These are phyloP conservation scores for Empidonax alnorum DNA, from an alignment of 2,113 vertebrate genomes.

Conservation along the genomic window DNA sequence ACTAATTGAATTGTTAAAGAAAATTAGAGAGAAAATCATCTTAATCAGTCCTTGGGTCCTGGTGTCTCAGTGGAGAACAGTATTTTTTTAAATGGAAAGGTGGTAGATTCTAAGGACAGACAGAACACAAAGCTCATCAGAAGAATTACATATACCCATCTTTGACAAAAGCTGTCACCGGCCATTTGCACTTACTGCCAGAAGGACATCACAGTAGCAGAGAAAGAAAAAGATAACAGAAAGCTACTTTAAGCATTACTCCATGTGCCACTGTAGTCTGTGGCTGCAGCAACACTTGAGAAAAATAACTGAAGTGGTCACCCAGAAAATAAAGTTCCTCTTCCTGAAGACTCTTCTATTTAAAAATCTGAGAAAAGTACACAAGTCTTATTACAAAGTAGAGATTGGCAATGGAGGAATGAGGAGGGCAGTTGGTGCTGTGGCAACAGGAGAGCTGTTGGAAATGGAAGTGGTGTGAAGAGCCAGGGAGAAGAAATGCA, in stretches of 20 bases:
- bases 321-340: background rate
- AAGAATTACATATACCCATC: background rate
- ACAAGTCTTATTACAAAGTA: background rate
- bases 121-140: background rate
- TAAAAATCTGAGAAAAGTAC: background rate
- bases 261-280: background rate
- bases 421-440: background rate
- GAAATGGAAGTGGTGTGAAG: background rate
- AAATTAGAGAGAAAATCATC: background rate
- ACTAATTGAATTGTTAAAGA: background rate
- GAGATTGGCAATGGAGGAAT: background rate
- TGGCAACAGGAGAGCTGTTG: background rate
- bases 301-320: background rate
- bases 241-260: background rate
- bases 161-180: background rate
- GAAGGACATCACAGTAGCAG: background rate
- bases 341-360: background rate
- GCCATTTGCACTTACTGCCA: background rate
- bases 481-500: background rate
- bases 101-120: background rate
- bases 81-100: background rate
- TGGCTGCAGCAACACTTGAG: background rate
- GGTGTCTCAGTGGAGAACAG: background rate
- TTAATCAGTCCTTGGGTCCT: background rate
- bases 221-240: background rate